Base-by-base conservation (phyloP, 2,797 vertebrate genomes). In the Esox masquinongy region DNA sequence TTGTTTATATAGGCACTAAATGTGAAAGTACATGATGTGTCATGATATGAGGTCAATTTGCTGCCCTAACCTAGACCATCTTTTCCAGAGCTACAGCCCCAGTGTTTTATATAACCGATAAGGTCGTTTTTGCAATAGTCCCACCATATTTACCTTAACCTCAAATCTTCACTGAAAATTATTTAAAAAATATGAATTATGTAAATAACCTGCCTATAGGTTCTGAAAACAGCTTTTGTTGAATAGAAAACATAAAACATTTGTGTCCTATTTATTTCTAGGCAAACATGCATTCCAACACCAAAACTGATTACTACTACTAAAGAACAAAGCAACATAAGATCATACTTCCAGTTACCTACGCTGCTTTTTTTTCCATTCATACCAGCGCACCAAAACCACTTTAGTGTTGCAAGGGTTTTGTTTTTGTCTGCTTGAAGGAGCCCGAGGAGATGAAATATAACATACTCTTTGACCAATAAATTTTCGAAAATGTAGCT, bases 331-430 rank as follows among this genome's bases (percentile, higher is more conserved):
- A 26, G 56, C 7, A 61, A 12, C 56, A 59, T 12, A 6, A 61
- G 39, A 43, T 22, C 8, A 22, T 5, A 24, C n/a, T 12, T 43
- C 19, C 43, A n/a, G 4, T 14, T 5, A 9, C 39, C 69, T 1
- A 31, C 12, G 39, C 71, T 39, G 14, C 67, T 64, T 77, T 74
- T 73, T 22, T 3, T 53, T 24, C 17, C 49, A n/a, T 7, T 59
- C 56, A 53, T 17, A 22, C 56, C 56, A 61, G 56, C 56, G 56
- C 22, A 39, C 56, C 56, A 24, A 61, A 61, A 24, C 56, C 56
- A 26, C 22, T 24, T n/a, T 11, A 31, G 22, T 61, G 56, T 61
- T 56, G 53, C 53, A 56, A 11, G 7, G 8, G 19, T 22, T n/a
- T 22, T 19, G 19, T 22, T 3, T 22, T 56, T 56, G 53, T 56